Conservation (phyloP, 2,888 invertebrate genomes). For the Brachyptera risi region DNA sequence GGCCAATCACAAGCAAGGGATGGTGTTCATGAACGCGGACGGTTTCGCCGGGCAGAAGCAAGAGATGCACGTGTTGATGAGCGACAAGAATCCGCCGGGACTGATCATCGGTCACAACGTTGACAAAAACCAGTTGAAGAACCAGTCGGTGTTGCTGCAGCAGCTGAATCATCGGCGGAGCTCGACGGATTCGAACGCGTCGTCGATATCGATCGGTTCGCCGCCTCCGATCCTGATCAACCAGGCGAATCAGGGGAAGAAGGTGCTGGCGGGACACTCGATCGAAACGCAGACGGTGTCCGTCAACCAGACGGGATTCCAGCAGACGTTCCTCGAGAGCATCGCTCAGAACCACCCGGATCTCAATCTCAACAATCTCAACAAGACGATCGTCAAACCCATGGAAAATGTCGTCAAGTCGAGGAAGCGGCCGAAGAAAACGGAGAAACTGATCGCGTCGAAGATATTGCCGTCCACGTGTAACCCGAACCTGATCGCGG, state of each 20-base stretch:
- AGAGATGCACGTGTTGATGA: slow-evolving; percentile 18
- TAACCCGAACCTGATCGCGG: background rate
- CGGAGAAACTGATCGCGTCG: background rate
- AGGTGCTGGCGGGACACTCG: slow-evolving; percentile 23
- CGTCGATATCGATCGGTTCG: slow-evolving; percentile 26
- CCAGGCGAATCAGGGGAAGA: slow-evolving; percentile 20
- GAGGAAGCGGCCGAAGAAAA: background rate
- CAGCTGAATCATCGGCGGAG: slow-evolving; percentile 30
- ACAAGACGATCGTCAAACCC: too few relatives aligned
- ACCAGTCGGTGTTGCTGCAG: slow-evolving; percentile 29
- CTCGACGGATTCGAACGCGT: slow-evolving; percentile 29
- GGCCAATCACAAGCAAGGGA: slow-evolving; percentile 4
- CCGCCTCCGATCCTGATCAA: slow-evolving; percentile 30
- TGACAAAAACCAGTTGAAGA: background rate
- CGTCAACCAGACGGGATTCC: slow-evolving; percentile 23
- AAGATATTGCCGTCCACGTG: background rate
- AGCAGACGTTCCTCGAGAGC: slow-evolving; percentile 31
- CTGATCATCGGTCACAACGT: slow-evolving; percentile 6
- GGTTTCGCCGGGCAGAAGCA: slow-evolving; percentile 4
- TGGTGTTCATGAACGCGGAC: slow-evolving; percentile 6
- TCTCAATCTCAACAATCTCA: background rate
- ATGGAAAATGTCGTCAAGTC: background rate
- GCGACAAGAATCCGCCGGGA: slow-evolving; percentile 1
- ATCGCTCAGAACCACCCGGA: slow-evolving; percentile 21
- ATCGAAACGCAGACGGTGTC: slow-evolving; percentile 31